Base-by-base conservation (phyloP, 2,888 invertebrate species). In the Gastracanthus pulcherrimus region DNA sequence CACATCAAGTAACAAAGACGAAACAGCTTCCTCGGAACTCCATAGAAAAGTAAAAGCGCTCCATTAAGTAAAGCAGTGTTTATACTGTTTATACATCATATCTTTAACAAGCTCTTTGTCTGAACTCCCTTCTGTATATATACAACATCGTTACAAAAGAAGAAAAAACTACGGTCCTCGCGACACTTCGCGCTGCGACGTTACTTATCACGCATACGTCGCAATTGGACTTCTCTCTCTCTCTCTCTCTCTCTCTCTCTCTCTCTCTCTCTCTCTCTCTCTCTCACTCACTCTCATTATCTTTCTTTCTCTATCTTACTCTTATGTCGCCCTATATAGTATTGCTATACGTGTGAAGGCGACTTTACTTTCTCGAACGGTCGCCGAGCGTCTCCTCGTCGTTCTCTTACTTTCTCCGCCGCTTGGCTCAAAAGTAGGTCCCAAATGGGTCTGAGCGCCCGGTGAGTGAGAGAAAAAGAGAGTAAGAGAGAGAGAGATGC, bases 401-500 rank as follows among this genome's bases (percentile, higher is more conserved):
- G 83, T 55, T 74, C 85, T 89, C 87, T 88, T 89, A 89, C 89
- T 89, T 89, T 89, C 88, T 89, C 88, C 87, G 70, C 51, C 74
- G 86, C 83, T 83, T 84, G 87, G 19, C 60, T 85, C 84, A 89
- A 89, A 90, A 90, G 90, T 90, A 90, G 90, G 90, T 89, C 89
- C 88, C 88, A 87, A 90, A 90, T 89, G 88, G 87, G 86, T 86
- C 86, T 86, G 86, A 69, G 48, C 66, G 60, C 51, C 66, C 48
- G 41, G 9, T n/a, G 69, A 64, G 7, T 16, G 2, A 29, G 29
- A 11, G 29, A 0, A 16, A 5, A 29, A 16, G 11, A 6, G 13
- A 36, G 34, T 19, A 11, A 19, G 64, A 36, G 36, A 60, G n/a
- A 31, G 34, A 23, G 69, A 64, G 7, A 19, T 4, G 60, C 60